Evolutionary conservation across 2,888 invertebrate species (phyloP).

Genomic region (Piscicola geometra): DNA sequence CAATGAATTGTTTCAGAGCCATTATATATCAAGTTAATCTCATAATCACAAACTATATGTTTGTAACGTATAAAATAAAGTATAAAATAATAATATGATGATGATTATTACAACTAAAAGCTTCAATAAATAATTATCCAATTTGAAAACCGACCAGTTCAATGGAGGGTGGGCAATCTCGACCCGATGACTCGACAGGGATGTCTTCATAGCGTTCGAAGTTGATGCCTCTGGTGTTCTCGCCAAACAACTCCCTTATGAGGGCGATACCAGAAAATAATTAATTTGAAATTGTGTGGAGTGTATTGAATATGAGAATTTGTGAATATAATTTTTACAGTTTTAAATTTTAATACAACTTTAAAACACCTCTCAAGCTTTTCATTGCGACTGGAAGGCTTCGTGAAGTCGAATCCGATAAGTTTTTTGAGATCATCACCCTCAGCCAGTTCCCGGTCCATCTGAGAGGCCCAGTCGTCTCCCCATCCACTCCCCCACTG

Average conservation of each 20-base stretch:
- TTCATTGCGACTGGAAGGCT: conserved; percentile 79
- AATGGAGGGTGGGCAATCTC: conserved; percentile 84
- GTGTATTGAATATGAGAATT: no score
- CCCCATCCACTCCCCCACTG: conserved; percentile 37
- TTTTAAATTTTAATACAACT: background rate
- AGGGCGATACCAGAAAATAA: no score
- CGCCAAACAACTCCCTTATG: conserved; percentile 56
- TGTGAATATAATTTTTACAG: no score
- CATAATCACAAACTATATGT: no score
- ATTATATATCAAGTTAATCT: no score
- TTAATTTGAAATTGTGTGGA: no score
- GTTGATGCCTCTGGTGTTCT: conserved; percentile 89
- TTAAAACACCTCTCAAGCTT: conserved; percentile 71
- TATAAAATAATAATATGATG: no score
- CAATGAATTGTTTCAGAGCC: no score
- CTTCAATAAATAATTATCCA: no score
- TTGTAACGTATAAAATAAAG: no score
- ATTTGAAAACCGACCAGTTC: conserved; percentile 73
- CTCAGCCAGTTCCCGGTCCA: conserved; percentile 28
- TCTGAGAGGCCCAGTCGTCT: conserved; percentile 28
- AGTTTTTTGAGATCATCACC: conserved; percentile 29
- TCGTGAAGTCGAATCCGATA: conserved; percentile 69
- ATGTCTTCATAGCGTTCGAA: conserved; percentile 99
- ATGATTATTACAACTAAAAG: no score
- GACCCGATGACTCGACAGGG: conserved; percentile 98